Evolutionary conservation across 2,797 vertebrate genomes (phyloP).

Genomic region (Capromys pilorides): DNA sequence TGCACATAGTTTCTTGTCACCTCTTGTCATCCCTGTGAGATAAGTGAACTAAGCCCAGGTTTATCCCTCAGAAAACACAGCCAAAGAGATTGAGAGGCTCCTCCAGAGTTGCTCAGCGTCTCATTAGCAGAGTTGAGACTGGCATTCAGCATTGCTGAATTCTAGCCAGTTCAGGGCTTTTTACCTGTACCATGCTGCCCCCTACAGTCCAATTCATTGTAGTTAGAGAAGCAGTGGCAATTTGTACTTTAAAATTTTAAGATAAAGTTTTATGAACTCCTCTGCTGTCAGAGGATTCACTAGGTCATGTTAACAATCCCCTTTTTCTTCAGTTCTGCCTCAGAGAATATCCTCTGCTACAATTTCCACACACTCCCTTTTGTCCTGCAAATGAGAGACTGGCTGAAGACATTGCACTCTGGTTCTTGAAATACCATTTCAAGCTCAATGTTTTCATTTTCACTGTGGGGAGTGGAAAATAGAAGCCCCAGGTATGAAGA

Average conservation of each 20-base stretch:
- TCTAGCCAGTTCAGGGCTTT: neutral
- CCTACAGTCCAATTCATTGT: slow-evolving; percentile 42
- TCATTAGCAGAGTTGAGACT: neutral
- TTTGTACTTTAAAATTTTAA: neutral
- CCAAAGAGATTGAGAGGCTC: neutral
- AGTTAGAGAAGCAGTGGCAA: neutral
- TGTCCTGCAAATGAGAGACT: slow-evolving; percentile 26
- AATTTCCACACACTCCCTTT: neutral
- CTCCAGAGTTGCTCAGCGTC: neutral
- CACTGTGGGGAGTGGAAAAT: slow-evolving; percentile 3
- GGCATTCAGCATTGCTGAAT: slow-evolving; percentile 9
- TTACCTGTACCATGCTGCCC: slow-evolving; percentile 68
- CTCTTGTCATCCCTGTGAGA: neutral
- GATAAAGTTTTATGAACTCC: neutral
- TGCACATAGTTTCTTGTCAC: slow-evolving; percentile 7
- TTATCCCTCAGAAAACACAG: slow-evolving; percentile 20
- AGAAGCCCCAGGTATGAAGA: slow-evolving; percentile 47
- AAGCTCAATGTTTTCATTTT: slow-evolving; percentile 48
- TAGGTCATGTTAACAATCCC: neutral
- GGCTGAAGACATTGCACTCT: neutral
- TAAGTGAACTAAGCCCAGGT: neutral
- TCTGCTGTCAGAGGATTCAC: slow-evolving; percentile 1
- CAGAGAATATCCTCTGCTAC: neutral
- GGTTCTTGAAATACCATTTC: neutral
- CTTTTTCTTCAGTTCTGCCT: slow-evolving; percentile 11